Conservation (phyloP, 2,797 vertebrate species). For the Dendrocincla fuliginosa region DNA sequence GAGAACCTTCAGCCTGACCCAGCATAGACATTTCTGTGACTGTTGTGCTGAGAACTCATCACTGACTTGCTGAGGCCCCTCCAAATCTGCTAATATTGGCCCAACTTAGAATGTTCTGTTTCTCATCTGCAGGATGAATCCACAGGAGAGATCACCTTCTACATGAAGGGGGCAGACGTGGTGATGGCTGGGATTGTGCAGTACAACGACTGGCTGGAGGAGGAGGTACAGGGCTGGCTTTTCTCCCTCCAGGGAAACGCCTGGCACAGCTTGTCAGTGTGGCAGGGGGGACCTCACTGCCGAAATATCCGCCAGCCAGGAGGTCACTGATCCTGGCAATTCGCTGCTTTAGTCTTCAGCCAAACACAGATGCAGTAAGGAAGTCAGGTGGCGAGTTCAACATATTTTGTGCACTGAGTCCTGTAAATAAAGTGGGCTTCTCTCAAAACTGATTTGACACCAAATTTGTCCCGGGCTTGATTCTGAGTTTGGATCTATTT, state of each 20-base stretch:
- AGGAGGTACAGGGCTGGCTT: constrained; percentile 83
- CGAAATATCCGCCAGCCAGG: background rate
- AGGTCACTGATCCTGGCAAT: background rate
- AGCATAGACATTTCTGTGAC: background rate
- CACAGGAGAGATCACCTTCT: constrained; percentile 94
- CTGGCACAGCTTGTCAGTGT: background rate
- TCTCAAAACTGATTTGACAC: background rate
- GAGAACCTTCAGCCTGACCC: background rate
- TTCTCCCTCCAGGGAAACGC: background rate
- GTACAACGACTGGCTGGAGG: constrained; percentile 98
- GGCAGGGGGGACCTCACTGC: background rate
- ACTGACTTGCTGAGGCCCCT: background rate
- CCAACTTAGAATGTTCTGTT: background rate
- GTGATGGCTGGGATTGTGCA: constrained; percentile 97
- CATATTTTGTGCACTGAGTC: background rate
- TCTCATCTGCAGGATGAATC: constrained; percentile 87
- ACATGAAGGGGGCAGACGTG: constrained; percentile 96
- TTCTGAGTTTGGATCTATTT: background rate
- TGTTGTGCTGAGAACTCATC: background rate
- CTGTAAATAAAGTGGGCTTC: background rate
- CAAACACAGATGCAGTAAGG: background rate
- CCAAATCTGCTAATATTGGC: background rate
- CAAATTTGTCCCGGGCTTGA: background rate
- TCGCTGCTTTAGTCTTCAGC: background rate
- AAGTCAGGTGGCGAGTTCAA: background rate